phyloP scores from a whole-genome alignment of 2,888 invertebrate genomes.

The Drosophila tanythrix region DNA sequence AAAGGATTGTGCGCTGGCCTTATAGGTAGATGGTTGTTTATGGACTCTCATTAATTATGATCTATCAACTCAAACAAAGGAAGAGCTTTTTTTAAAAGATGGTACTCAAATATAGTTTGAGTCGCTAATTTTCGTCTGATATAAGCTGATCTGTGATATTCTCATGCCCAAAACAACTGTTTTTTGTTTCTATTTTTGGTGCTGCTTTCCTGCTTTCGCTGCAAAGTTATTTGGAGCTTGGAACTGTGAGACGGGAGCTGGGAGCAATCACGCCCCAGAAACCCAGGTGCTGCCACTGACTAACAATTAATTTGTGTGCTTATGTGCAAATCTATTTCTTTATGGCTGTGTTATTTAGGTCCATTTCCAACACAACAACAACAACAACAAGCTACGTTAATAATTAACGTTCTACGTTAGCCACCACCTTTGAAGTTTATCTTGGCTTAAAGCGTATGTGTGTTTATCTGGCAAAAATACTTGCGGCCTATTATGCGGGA shows the following conservation, averaged over 20 bases:
- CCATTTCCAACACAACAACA: constrained; percentile 1
- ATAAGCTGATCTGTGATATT: constrained; percentile 15
- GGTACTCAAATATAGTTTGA: constrained; percentile 10
- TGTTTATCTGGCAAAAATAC: constrained; percentile 34
- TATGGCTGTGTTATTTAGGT: constrained; percentile 33
- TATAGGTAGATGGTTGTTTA: constrained; percentile 1
- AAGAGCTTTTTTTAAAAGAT: background rate
- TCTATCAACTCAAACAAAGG: constrained; percentile 12
- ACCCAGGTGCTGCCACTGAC: constrained; percentile 9
- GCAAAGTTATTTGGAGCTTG: background rate
- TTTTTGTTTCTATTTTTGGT: background rate
- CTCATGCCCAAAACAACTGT: constrained; percentile 5
- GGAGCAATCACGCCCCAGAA: constrained; percentile 1
- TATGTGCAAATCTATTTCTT: constrained; percentile 32
- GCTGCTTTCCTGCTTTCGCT: constrained; percentile 35
- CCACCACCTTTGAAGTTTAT: constrained; percentile 22
- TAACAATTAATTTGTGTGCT: constrained; percentile 25
- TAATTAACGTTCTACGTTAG: constrained; percentile 47
- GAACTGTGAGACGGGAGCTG: background rate
- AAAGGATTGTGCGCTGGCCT: background rate
- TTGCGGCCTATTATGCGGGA: constrained; percentile 62
- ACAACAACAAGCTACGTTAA: constrained; percentile 23
- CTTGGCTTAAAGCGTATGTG: constrained; percentile 7
- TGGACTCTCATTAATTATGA: constrained; percentile 8
- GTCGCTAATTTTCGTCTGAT: constrained; percentile 19